Percentiles rank a stretch among this genome's conserved stretches.
Evolutionary conservation across 2,888 invertebrate species (phyloP).

Genomic region (Ophioninae sp.): DNA sequence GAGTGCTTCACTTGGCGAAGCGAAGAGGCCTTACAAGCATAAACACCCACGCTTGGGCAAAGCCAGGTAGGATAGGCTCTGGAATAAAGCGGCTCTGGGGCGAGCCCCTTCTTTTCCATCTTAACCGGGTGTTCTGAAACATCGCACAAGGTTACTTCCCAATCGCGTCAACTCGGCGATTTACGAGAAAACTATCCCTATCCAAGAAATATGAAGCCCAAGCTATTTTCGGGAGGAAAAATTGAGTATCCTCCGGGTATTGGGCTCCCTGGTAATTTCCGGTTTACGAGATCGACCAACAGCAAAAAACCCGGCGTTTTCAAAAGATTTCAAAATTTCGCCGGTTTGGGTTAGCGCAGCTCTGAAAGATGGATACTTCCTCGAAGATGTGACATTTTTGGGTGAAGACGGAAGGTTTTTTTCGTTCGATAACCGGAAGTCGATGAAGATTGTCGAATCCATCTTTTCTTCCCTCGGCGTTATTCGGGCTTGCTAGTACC

Average conservation of each 20-base stretch:
- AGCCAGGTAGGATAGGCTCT: slow-evolving; percentile 29
- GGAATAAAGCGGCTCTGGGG: slow-evolving; percentile 25
- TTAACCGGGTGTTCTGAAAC: slow-evolving; percentile 36
- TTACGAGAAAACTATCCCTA: slow-evolving; percentile 29
- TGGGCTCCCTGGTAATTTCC: background rate
- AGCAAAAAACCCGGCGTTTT: background rate
- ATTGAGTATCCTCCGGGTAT: background rate
- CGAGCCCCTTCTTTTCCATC: slow-evolving; percentile 43
- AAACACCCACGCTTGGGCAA: background rate
- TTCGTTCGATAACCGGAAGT: slow-evolving; percentile 47
- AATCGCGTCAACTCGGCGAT: slow-evolving; percentile 54
- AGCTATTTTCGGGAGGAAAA: background rate
- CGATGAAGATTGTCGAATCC: slow-evolving; percentile 52
- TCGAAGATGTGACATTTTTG: slow-evolving; percentile 21
- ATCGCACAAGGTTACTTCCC: slow-evolving; percentile 50
- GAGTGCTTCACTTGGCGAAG: slow-evolving; percentile 52
- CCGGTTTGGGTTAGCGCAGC: too few relatives aligned
- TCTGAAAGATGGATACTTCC: too few relatives aligned
- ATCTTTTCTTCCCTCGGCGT: slow-evolving; percentile 26
- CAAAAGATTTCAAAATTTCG: too few relatives aligned
- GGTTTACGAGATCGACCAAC: background rate
- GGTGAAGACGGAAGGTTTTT: slow-evolving; percentile 38
- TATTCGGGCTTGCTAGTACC: slow-evolving; percentile 27
- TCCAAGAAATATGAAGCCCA: slow-evolving; percentile 10
- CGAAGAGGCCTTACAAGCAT: slow-evolving; percentile 27